Base-by-base conservation (phyloP, 2,797 vertebrate genomes). In the Hyperoplus lanceolatus region DNA sequence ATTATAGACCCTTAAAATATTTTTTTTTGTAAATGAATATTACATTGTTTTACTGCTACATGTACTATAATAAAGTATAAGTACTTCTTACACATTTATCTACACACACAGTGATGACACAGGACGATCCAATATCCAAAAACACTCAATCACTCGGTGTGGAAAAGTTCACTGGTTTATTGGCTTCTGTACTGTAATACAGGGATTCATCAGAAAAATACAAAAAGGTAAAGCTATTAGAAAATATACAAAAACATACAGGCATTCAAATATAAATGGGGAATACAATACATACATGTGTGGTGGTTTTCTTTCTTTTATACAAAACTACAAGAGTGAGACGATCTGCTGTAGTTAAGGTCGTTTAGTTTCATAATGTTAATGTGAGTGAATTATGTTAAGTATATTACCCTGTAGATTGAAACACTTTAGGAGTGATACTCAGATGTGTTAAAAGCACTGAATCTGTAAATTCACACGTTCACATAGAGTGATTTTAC, bases 211-310 rank as follows among this genome's bases (percentile, higher is more conserved):
- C 69, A 70, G 73, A 80, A 81, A 87, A 87, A 84, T 94, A 93
- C 84, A 92, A 92, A 91, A 91, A 83, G 69, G 60, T 82, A 81
- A 63, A 75, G 50, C 46, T 81, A 71, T 87, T 76, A 89, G 58
- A 89, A 93, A 93, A 93, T 89, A 91, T 93, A 92, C 87, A 90
- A 89, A 92, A 93, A 70, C 71, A 77, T 83, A 92, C 81, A 92
- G 62, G 49, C 46, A 65, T 84, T 86, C 83, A 92, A 82, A 92
- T 85, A 93, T 78, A 74, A 90, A 85, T 56, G 72, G 49, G 56
- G 61, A 77, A 83, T 85, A 29, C 29, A 29, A 29, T 29, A 29
- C 29, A 29, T 29, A 82, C 38, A 75, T 83, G 58, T 77, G 62
- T 62, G 78, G 41, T 76, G 53, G 56, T 70, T 2, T 54, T 43